Evolutionary conservation across 2,113 vertebrate species (phyloP).

Genomic region (Chaenocephalus aceratus): DNA sequence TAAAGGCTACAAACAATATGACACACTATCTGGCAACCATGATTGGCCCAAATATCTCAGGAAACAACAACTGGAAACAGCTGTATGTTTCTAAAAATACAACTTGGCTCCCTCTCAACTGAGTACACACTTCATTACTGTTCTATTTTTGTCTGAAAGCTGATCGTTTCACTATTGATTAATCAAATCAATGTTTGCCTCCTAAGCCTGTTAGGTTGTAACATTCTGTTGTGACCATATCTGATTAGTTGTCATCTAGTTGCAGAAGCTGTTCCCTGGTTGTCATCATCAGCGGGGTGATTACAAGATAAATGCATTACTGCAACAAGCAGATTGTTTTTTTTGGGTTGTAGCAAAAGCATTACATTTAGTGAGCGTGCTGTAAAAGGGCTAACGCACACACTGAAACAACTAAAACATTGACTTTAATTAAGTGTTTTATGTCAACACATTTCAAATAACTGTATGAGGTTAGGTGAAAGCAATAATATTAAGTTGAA

Average conservation of each 20-base stretch:
- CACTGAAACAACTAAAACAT: too few species aligned
- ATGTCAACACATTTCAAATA: too few species aligned
- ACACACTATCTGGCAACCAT: conserved; percentile 33
- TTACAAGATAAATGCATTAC: conserved; percentile 1
- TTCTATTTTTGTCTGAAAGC: conserved; percentile 5
- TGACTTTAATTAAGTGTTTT: too few species aligned
- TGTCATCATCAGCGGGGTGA: background rate
- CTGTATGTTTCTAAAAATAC: conserved; percentile 43
- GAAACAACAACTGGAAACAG: conserved; percentile 43
- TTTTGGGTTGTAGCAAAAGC: background rate
- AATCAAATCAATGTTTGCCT: conserved; percentile 41
- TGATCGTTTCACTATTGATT: conserved; percentile 37
- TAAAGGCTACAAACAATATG: background rate
- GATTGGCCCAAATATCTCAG: conserved; percentile 8
- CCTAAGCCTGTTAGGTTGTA: conserved; percentile 29
- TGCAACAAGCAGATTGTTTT: background rate
- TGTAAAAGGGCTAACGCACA: background rate
- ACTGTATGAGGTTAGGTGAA: too few species aligned
- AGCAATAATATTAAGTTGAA: too few species aligned
- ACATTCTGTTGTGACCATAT: conserved; percentile 19
- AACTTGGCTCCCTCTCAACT: conserved; percentile 5
- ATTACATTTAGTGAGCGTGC: background rate
- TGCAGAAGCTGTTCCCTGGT: background rate
- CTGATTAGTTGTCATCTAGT: background rate
- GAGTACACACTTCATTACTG: conserved; percentile 21